Conservation (phyloP, 1,140 invertebrate genomes). For the Lepidurus arcticus region DNA sequence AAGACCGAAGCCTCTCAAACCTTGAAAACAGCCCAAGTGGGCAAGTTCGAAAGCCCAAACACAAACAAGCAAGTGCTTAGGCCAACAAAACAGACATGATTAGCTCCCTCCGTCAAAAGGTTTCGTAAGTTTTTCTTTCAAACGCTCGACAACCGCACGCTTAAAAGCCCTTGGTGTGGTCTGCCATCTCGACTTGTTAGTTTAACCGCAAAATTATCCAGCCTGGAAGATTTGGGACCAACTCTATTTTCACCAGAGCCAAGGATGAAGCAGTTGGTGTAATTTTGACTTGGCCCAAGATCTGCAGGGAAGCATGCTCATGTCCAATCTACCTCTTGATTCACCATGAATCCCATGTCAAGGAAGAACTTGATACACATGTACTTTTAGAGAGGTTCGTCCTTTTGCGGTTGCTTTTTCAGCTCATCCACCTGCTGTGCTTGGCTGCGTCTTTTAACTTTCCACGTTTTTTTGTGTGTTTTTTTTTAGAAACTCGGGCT, state of each 20-base stretch:
- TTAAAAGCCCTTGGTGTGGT: neutral
- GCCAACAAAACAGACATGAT: conserved; percentile 1
- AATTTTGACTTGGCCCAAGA: no score
- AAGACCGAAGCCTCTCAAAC: neutral
- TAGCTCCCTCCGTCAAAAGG: neutral
- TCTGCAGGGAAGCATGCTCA: neutral
- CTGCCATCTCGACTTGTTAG: neutral
- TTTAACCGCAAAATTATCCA: neutral
- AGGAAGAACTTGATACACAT: neutral
- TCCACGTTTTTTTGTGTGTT: no score
- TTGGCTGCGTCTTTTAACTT: neutral
- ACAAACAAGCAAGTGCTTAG: neutral
- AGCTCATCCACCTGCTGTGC: conserved; percentile 6
- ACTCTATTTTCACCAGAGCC: neutral
- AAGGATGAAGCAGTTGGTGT: no score
- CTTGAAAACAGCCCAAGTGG: neutral
- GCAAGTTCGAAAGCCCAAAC: neutral
- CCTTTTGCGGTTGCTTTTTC: neutral
- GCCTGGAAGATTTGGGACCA: neutral
- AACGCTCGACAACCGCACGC: neutral
- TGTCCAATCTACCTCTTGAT: neutral
- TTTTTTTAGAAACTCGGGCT: neutral
- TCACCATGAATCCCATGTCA: neutral
- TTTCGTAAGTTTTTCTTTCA: neutral
- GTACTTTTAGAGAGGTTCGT: neutral